Evolutionary conservation across 2,888 invertebrate genomes (phyloP), one percentile per base, ranked within the genome.

Genomic region (Drosophila subsilvestris): DNA sequence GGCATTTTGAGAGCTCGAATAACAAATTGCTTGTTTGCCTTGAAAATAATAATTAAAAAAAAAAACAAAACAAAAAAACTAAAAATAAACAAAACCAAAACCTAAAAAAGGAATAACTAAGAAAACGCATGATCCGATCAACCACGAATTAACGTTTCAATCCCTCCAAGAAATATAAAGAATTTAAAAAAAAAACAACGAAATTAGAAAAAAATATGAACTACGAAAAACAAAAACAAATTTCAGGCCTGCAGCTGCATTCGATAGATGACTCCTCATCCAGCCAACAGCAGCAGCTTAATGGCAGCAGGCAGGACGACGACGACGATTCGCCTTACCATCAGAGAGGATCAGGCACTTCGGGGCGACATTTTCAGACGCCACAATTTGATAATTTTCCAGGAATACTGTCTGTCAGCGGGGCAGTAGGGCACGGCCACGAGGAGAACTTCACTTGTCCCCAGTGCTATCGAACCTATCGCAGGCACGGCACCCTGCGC

Each of bases 381-480:
- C 79, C 83, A 0, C 79, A 87, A 49, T 83, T 85, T 42, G 88
- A 88, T 66, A 70, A 71, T 42, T 88, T 86, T 72, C 81, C 88
- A 42, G 69, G 71, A 9, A 75, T 85, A 68, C 65, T 78, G 8
- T 60, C 57, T 25, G 60, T 58, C 10, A 62, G 50, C 42, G 59
- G 43, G 5, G 63, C 53, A 12, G 63, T 71, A 47, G 66, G 69
- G 47, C 71, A 68, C 6, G 54, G 59, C 63, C 42, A 72, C 29
- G 92, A 91, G 77, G 92, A 92, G 75, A 91, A 89, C 67, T 92
- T 89, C 68, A 89, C 91, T 8, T 92, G 92, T 62, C 91, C 91
- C 49, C 92, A 91, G 76, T 94, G 94, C 78, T 92, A 92, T 78
- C 93, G 94, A 55, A 93, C 93, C 32, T 94, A 94, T 88, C 93